phyloP scores from a whole-genome alignment of 2,888 invertebrate genomes.

The Eupithecia inturbata region DNA sequence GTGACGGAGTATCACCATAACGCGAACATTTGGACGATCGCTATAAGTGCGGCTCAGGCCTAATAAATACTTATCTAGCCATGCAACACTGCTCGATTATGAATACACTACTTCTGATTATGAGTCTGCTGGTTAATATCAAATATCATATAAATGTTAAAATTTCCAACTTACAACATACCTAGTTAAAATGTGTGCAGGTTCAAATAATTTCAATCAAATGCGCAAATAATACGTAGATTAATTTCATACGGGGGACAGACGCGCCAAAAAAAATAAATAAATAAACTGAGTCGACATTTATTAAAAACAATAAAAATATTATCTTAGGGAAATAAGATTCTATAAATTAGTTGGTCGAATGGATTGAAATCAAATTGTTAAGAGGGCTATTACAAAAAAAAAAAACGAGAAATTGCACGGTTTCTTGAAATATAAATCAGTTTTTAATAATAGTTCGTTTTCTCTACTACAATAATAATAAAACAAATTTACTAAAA shows the following conservation, averaged over 20 bases:
- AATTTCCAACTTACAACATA: background rate
- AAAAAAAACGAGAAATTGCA: too few species aligned
- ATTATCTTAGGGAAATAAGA: background rate
- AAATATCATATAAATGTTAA: too few species aligned
- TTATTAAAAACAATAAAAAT: background rate
- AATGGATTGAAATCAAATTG: too few species aligned
- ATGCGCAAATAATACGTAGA: background rate
- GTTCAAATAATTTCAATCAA: background rate
- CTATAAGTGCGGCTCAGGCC: background rate
- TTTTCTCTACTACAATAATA: too few species aligned
- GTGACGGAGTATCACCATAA: background rate
- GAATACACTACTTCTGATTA: background rate
- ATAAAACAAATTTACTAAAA: too few species aligned
- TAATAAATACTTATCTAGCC: background rate
- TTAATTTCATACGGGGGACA: background rate
- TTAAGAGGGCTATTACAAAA: too few species aligned
- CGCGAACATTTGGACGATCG: background rate
- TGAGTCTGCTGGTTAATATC: background rate
- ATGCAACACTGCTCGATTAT: background rate
- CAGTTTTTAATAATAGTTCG: too few species aligned
- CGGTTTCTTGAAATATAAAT: too few species aligned
- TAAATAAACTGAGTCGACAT: background rate
- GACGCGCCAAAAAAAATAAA: background rate
- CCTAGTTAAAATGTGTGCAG: background rate
- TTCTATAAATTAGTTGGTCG: too few species aligned